Evolutionary conservation across 1,140 invertebrate species (phyloP).

Genomic region (Bemisia tabaci): DNA sequence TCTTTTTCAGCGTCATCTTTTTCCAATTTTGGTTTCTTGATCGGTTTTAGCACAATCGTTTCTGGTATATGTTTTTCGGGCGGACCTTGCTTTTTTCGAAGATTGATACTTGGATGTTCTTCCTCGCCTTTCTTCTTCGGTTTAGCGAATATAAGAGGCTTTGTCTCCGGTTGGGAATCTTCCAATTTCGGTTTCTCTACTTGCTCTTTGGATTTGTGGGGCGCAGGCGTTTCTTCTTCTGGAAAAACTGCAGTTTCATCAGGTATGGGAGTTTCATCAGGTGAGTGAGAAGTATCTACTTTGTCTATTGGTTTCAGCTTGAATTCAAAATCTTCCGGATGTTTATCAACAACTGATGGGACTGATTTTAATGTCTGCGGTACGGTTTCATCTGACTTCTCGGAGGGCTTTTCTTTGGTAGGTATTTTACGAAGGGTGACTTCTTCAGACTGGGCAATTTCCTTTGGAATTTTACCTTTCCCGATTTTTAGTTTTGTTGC

Average conservation of each 20-base stretch:
- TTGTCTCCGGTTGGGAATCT: slow-evolving; percentile 29
- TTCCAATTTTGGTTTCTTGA: slow-evolving; percentile 30
- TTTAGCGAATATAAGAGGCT: slow-evolving; percentile 30
- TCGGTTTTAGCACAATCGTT: slow-evolving; percentile 37
- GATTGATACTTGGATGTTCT: slow-evolving; percentile 19
- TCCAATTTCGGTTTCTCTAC: slow-evolving; percentile 18
- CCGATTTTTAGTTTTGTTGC: slow-evolving; percentile 20
- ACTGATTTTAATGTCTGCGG: slow-evolving; percentile 20
- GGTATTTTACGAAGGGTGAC: slow-evolving; percentile 22
- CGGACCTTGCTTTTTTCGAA: slow-evolving; percentile 12
- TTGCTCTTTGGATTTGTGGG: slow-evolving; percentile 24
- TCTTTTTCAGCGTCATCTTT: neutral
- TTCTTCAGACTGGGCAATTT: slow-evolving; percentile 19
- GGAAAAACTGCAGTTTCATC: slow-evolving; percentile 11
- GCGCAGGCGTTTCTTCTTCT: slow-evolving; percentile 24
- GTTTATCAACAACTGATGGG: slow-evolving; percentile 23
- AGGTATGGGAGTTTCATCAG: slow-evolving; percentile 16
- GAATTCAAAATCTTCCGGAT: slow-evolving; percentile 19
- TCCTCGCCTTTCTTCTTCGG: slow-evolving; percentile 27
- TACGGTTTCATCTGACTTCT: slow-evolving; percentile 21
- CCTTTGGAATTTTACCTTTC: slow-evolving; percentile 23
- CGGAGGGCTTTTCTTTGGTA: slow-evolving; percentile 18
- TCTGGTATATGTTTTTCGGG: slow-evolving; percentile 24
- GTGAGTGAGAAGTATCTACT: slow-evolving; percentile 20
- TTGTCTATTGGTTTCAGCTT: slow-evolving; percentile 22